Evolutionary conservation across 2,797 vertebrate genomes (phyloP).

Genomic region (Linurgus olivaceus): DNA sequence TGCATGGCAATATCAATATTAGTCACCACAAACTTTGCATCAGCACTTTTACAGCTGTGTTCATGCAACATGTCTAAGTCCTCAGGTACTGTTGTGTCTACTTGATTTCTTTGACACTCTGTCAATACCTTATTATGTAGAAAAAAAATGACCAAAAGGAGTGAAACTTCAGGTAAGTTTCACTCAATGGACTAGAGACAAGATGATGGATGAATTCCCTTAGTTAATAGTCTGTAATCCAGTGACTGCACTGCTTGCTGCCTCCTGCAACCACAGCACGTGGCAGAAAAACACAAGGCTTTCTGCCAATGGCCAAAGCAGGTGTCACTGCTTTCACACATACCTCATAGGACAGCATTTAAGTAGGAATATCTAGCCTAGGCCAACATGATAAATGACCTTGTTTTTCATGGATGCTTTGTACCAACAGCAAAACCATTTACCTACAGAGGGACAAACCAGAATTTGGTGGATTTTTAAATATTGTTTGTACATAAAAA

Average conservation of each 20-base stretch:
- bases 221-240: not conserved
- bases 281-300: accelerated
- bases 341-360: not conserved
- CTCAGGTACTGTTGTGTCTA: not conserved
- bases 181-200: not conserved
- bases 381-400: not conserved
- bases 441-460: not conserved
- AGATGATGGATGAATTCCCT: not conserved
- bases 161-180: not conserved
- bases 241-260: not conserved
- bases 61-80: not conserved
- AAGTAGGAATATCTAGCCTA: not conserved
- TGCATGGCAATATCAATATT: accelerated
- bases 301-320: not conserved
- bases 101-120: not conserved
- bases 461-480: not conserved
- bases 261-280: not conserved
- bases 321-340: not conserved
- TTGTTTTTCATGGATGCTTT: not conserved
- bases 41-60: not conserved
- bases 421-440: not conserved
- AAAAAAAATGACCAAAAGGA: not conserved
- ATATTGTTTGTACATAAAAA: not conserved
- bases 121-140: not conserved
- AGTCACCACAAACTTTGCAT: not conserved